phyloP scores from a whole-genome alignment of 2,113 vertebrate genomes.

The Prochilodus magdalenae region DNA sequence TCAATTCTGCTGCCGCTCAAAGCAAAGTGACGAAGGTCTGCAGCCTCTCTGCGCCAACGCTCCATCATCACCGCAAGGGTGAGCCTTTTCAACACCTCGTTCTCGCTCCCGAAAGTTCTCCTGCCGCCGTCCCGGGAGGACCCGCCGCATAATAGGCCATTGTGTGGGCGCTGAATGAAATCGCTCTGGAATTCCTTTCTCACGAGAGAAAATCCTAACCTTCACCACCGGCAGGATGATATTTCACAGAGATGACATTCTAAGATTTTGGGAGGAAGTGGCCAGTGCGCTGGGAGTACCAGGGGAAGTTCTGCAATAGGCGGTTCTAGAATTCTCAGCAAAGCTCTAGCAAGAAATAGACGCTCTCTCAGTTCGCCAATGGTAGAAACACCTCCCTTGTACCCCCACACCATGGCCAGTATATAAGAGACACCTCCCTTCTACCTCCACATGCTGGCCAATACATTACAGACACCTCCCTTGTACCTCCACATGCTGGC shows the following conservation, averaged over 20 bases:
- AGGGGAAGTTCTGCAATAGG: background rate
- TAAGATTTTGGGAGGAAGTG: background rate
- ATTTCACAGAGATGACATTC: conserved; percentile 24
- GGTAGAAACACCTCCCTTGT: background rate
- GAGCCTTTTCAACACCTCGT: conserved; percentile 7
- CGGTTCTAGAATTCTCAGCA: background rate
- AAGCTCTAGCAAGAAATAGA: background rate
- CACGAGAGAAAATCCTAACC: background rate
- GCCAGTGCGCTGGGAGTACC: background rate
- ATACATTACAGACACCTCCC: background rate
- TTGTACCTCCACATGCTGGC: background rate
- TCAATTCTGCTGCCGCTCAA: background rate
- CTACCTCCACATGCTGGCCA: background rate
- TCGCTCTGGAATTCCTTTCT: conserved; percentile 30
- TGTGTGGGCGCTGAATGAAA: conserved; percentile 27
- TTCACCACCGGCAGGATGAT: conserved; percentile 5
- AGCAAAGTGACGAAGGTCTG: background rate
- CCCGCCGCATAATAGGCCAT: conserved; percentile 30
- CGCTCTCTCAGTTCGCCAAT: background rate
- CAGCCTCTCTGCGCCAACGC: background rate
- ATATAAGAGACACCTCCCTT: too few species aligned
- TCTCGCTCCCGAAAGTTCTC: background rate
- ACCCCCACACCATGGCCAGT: background rate
- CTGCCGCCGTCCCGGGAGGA: conserved; percentile 15
- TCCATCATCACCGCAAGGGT: background rate